A percentile compares a stretch with the other conserved stretches of the same genome.
These are phyloP conservation scores for Candoia aspera DNA, from an alignment of 2,113 vertebrate species.

Conservation along the genomic window DNA sequence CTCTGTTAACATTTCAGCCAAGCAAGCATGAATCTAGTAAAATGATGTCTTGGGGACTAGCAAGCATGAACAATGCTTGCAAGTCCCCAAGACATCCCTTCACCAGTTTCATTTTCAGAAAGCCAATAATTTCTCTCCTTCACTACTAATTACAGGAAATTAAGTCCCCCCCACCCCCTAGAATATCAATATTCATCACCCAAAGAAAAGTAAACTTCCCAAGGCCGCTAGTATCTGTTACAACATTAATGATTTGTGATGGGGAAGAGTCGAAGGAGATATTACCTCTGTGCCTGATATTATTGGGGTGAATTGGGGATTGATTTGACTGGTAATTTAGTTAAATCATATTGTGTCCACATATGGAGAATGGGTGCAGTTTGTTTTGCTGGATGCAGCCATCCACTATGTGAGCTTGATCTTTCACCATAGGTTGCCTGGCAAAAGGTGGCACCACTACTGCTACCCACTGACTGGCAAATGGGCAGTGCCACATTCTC, in stretches of 20 bases:
- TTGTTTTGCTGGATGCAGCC: not conserved
- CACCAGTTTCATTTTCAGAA: not conserved
- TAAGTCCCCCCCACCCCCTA: not conserved
- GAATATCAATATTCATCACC: not conserved
- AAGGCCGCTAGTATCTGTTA: not conserved
- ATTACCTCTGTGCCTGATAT: not conserved
- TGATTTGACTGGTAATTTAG: not conserved
- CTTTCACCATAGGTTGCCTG: not conserved
- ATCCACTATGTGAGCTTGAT: not conserved
- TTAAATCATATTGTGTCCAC: not conserved
- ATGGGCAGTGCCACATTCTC: not conserved
- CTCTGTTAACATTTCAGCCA: not conserved
- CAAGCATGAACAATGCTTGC: not conserved
- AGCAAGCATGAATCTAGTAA: not conserved
- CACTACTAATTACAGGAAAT: not conserved
- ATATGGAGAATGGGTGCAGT: not conserved
- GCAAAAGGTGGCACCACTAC: not conserved
- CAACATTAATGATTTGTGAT: not conserved
- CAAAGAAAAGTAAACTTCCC: not conserved
- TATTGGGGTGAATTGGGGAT: not conserved
- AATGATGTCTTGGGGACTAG: not conserved
- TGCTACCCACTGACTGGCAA: not conserved
- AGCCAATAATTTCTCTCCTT: not conserved
- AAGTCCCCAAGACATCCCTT: not conserved
- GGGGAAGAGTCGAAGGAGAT: not conserved